Conservation (phyloP, 2,888 invertebrate species). For the Coelinius sp. region DNA sequence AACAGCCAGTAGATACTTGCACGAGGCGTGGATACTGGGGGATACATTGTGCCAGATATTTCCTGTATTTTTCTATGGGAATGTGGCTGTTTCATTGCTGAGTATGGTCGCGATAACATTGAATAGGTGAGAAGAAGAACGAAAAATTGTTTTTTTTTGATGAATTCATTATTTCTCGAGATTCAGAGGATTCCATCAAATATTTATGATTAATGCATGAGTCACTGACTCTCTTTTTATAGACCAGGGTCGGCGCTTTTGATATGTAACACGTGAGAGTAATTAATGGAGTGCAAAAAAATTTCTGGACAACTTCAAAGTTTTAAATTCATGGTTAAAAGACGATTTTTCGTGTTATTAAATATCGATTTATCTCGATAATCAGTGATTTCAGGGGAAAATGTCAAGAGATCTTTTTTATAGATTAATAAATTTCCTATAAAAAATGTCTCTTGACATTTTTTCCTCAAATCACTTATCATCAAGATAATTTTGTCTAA, state of each 20-base stretch:
- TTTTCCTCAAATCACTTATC: too few species aligned
- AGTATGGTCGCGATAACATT: constrained; percentile 93
- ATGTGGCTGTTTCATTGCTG: constrained; percentile 88
- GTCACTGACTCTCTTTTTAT: constrained; percentile 27
- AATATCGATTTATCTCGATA: too few species aligned
- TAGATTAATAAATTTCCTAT: too few species aligned
- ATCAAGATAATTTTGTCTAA: too few species aligned
- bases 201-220: constrained; percentile 20
- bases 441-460: too few species aligned
- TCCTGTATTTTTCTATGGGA: constrained; percentile 91
- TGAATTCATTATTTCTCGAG: too few species aligned
- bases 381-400: too few species aligned
- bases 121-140: constrained; percentile 81
- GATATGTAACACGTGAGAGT: constrained; percentile 21
- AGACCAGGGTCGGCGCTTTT: constrained; percentile 5
- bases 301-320: not conserved
- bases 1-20: constrained; percentile 86
- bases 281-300: constrained; percentile 27
- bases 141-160: too few species aligned
- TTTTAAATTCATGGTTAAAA: constrained; percentile 1
- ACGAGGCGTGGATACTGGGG: constrained; percentile 86
- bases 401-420: too few species aligned
- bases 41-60: constrained; percentile 85
- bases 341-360: not conserved
- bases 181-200: not conserved